phyloP scores from a whole-genome alignment of 2,797 vertebrate species.

The Enteromius thamalakanensis region DNA sequence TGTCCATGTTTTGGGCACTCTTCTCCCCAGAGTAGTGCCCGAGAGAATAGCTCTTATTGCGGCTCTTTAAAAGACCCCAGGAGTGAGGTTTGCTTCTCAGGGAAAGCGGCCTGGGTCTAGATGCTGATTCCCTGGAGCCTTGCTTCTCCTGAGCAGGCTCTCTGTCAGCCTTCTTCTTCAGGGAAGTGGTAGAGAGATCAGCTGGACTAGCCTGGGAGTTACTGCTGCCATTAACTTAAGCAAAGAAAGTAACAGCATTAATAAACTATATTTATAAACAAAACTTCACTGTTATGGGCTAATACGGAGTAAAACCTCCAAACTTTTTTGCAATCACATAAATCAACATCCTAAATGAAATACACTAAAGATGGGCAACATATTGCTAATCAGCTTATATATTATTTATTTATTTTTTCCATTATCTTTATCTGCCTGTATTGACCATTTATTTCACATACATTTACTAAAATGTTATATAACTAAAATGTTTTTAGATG shows the following conservation, averaged over 20 bases:
- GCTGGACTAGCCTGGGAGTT: constrained; percentile 53
- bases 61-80: constrained; percentile 78
- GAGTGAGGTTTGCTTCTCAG: constrained; percentile 78
- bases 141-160: constrained; percentile 53
- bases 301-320: background rate
- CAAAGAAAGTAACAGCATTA: constrained; percentile 1
- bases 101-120: constrained; percentile 80
- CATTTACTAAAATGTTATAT: no score
- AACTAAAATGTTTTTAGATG: no score
- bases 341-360: background rate
- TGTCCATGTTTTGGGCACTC: constrained; percentile 65
- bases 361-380: background rate
- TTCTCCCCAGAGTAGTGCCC: constrained; percentile 74
- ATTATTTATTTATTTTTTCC: no score
- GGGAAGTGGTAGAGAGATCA: constrained; percentile 54
- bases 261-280: background rate
- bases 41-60: constrained; percentile 81
- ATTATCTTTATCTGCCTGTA: no score
- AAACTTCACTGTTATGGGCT: constrained; percentile 65
- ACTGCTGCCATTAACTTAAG: constrained; percentile 68
- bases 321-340: background rate
- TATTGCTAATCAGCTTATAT: background rate
- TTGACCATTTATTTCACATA: background rate
- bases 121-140: constrained; percentile 53
- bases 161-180: constrained; percentile 69